Percentiles rank a stretch among this genome's conserved stretches.
These are phyloP conservation scores for Discoglossus pictus DNA, from an alignment of 2,797 vertebrate genomes.

Conservation along the genomic window DNA sequence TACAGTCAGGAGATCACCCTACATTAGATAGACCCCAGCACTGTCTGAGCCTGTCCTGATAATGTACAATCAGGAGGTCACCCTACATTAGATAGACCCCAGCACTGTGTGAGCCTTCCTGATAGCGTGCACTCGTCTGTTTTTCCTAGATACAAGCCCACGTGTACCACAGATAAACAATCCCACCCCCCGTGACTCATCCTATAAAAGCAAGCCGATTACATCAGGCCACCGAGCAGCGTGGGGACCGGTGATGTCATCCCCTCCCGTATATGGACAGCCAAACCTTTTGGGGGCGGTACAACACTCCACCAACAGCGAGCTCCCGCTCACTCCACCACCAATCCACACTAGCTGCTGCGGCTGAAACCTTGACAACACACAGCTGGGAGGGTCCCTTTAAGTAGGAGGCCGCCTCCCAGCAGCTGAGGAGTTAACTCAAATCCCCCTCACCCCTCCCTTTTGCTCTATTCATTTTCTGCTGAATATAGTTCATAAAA, in stretches of 20 bases:
- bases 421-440: slow-evolving; percentile 14
- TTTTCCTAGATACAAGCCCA: too few relatives aligned
- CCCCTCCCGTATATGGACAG: slow-evolving; percentile 32
- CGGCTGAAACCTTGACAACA: slow-evolving; percentile 47
- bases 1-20: too few relatives aligned
- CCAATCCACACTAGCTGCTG: slow-evolving; percentile 46
- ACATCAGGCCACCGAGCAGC: slow-evolving; percentile 45
- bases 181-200: slow-evolving; percentile 39
- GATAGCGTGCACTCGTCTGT: too few relatives aligned
- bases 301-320: slow-evolving; percentile 10
- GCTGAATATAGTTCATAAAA: slow-evolving; percentile 35
- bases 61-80: too few relatives aligned
- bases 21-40: too few relatives aligned
- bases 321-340: not conserved
- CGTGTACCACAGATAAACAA: slow-evolving; percentile 2
- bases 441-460: slow-evolving; percentile 28
- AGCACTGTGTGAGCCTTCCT: too few relatives aligned
- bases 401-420: slow-evolving; percentile 4
- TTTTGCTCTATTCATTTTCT: slow-evolving; percentile 32
- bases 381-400: slow-evolving; percentile 24
- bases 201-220: slow-evolving; percentile 37
- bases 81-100: too few relatives aligned
- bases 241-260: slow-evolving; percentile 41
- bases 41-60: too few relatives aligned
- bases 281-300: slow-evolving; percentile 41